These are phyloP conservation scores for Perdix hodgsoniae DNA, from an alignment of 2,797 vertebrate species.

Conservation along the genomic window DNA sequence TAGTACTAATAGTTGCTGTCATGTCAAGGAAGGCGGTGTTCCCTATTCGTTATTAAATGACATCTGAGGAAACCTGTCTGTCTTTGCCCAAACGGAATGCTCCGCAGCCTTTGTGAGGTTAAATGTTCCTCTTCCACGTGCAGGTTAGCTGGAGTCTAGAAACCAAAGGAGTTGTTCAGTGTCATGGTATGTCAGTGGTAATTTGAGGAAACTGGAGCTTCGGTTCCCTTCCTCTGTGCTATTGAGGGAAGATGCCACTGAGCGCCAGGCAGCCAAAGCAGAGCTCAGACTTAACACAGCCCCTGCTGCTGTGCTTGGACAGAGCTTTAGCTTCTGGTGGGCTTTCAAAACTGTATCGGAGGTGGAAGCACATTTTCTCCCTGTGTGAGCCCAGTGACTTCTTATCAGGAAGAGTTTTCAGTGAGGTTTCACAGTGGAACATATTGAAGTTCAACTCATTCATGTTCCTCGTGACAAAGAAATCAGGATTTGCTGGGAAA, in stretches of 20 bases:
- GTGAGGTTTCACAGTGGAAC: background rate
- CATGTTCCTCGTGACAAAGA: constrained; percentile 17
- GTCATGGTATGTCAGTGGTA: background rate
- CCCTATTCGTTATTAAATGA: background rate
- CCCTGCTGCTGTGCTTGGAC: fast-evolving
- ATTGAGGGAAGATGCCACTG: fast-evolving
- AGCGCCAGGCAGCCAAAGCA: background rate
- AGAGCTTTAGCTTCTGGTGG: background rate
- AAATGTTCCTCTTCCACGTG: background rate
- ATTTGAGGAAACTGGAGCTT: background rate
- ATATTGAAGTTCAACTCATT: background rate
- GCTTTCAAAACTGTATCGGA: background rate
- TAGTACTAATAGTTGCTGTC: background rate
- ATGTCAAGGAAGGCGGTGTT: background rate
- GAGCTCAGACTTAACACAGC: background rate
- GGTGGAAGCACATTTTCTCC: background rate
- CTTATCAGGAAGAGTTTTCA: background rate
- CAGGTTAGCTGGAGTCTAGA: background rate
- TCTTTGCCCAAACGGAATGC: background rate
- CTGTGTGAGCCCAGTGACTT: background rate
- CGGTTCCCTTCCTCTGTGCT: background rate
- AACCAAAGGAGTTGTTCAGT: background rate
- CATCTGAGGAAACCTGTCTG: background rate
- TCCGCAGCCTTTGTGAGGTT: background rate
- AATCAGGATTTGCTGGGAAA: background rate